A percentile compares a stretch with the other conserved stretches of the same genome.
phyloP scores from a whole-genome alignment of 2,888 invertebrate species.

The Oegoconia quadripuncta region DNA sequence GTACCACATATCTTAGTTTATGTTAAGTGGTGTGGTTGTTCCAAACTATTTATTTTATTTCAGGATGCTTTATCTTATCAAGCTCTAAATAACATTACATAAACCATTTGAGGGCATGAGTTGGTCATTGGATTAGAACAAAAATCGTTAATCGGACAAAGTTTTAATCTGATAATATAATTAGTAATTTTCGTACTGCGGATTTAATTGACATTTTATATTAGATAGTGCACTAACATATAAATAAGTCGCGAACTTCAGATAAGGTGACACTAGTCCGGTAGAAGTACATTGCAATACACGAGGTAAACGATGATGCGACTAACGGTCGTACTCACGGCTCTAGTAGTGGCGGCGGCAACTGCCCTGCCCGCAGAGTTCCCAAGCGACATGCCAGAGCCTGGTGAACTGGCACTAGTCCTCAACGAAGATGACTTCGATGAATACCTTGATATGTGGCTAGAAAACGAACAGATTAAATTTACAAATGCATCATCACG shows the following conservation, averaged over 20 bases:
- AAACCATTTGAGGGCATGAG: not conserved
- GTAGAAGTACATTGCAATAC: not conserved
- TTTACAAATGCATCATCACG: constrained; percentile 27
- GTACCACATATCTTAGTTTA: too few species aligned
- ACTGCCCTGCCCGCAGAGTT: constrained; percentile 30
- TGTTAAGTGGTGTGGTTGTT: too few species aligned
- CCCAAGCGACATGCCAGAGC: constrained; percentile 41
- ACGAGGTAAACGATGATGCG: constrained; percentile 18
- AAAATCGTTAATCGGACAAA: not conserved
- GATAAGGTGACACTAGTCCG: not conserved
- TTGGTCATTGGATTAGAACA: not conserved
- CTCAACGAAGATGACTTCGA: constrained; percentile 69
- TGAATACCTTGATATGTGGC: constrained; percentile 65
- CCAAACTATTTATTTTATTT: too few species aligned
- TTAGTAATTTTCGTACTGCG: not conserved
- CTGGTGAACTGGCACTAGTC: constrained; percentile 50
- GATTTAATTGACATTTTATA: not conserved
- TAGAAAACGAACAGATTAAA: constrained; percentile 45
- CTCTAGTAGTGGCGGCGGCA: constrained; percentile 28
- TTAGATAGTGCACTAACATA: not conserved
- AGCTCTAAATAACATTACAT: too few species aligned
- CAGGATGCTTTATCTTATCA: too few species aligned
- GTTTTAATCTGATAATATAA: not conserved
- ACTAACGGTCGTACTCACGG: constrained; percentile 28
- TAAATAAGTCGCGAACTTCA: not conserved